These are phyloP conservation scores for Polydrusus pterygomalis DNA, from an alignment of 2,888 invertebrate genomes.

Conservation along the genomic window DNA sequence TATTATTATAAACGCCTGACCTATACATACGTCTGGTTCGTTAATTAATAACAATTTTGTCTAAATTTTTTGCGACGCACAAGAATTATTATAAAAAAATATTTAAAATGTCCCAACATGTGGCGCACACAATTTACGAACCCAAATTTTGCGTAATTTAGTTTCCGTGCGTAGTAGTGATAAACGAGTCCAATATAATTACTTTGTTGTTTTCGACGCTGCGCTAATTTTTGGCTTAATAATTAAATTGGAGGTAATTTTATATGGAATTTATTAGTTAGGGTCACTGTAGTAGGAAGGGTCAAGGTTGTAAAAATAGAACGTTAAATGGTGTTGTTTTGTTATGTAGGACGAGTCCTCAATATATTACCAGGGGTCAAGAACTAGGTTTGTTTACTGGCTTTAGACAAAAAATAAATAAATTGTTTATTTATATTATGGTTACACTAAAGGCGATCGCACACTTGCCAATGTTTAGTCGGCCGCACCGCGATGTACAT, in stretches of 20 bases:
- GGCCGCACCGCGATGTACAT: no score
- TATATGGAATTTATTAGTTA: not conserved
- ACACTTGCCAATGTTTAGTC: no score
- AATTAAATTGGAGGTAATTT: constrained; percentile 23
- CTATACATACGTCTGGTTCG: no score
- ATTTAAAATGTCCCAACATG: not conserved
- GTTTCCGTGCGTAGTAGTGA: constrained; percentile 15
- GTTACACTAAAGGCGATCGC: no score
- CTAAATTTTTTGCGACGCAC: no score
- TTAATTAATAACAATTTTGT: no score
- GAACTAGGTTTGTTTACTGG: not conserved
- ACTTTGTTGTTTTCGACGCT: constrained; percentile 15
- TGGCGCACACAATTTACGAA: not conserved
- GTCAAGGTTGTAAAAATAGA: constrained; percentile 7
- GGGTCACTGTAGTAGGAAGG: not conserved
- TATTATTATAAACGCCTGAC: no score
- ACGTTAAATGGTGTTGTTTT: not conserved
- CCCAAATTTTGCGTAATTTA: constrained; percentile 1
- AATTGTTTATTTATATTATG: no score
- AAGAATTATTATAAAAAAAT: no score
- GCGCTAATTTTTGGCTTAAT: constrained; percentile 16
- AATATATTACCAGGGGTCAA: not conserved
- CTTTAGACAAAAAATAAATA: no score
- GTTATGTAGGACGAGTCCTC: not conserved
- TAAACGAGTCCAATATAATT: constrained; percentile 5